Evolutionary conservation across 2,888 invertebrate genomes (phyloP).

Genomic region (Nezara viridula): DNA sequence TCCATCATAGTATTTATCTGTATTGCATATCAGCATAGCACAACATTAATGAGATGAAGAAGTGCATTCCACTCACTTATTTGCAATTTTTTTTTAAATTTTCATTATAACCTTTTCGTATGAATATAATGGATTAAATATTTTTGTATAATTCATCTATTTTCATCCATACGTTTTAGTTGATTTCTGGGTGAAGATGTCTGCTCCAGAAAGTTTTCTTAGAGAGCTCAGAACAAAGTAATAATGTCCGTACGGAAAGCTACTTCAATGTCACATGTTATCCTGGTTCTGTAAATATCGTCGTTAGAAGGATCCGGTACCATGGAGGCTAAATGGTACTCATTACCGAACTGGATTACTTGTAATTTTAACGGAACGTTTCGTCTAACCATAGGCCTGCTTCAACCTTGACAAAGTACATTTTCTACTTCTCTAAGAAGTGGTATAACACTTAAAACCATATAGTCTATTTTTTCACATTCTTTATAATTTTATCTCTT

Average conservation of each 20-base stretch:
- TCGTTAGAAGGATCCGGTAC: neutral
- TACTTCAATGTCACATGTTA: neutral
- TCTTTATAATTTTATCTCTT: no score
- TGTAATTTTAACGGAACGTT: neutral
- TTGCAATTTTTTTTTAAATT: no score
- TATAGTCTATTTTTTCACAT: no score
- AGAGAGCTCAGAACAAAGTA: neutral
- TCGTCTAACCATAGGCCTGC: neutral
- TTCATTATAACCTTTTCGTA: no score
- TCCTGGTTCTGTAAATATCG: neutral
- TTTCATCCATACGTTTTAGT: no score
- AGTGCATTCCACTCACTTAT: no score
- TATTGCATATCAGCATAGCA: no score
- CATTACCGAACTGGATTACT: constrained; percentile 25
- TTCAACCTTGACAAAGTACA: neutral
- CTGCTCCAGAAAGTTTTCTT: neutral
- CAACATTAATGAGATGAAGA: no score
- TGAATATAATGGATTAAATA: no score
- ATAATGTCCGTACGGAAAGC: neutral
- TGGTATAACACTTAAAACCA: neutral
- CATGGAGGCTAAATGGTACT: neutral
- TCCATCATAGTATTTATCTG: no score
- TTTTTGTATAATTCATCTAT: no score
- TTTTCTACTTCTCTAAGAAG: neutral
- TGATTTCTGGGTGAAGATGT: no score